Conservation (phyloP, 2,113 vertebrate species). For the Plotosus lineatus region DNA sequence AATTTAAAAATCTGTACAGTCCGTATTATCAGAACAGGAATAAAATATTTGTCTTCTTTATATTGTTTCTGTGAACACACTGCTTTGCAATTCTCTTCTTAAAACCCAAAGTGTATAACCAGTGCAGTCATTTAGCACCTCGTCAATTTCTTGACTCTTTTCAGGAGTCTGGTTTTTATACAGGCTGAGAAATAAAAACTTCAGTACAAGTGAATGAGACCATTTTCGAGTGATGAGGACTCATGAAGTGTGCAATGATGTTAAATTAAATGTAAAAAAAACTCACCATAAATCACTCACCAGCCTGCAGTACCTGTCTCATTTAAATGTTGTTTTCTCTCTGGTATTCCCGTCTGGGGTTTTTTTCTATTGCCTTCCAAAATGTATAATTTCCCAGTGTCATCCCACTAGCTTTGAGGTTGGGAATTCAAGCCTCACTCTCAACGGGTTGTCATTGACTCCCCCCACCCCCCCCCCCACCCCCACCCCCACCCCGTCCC, state of each 20-base stretch:
- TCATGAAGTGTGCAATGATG: slow-evolving; percentile 29
- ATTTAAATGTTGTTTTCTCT: background rate
- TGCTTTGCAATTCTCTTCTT: background rate
- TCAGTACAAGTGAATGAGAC: slow-evolving; percentile 8
- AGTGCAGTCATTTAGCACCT: background rate
- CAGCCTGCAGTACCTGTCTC: slow-evolving; percentile 2
- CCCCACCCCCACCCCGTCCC: too few relatives aligned
- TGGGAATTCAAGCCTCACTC: too few relatives aligned
- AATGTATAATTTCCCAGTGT: background rate
- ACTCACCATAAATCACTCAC: background rate
- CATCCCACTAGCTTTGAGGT: too few relatives aligned
- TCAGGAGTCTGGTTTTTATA: background rate
- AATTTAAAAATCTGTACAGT: too few relatives aligned
- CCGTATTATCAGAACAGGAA: background rate
- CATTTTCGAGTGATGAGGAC: background rate
- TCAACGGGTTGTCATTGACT: too few relatives aligned
- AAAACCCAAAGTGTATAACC: background rate
- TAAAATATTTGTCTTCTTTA: background rate
- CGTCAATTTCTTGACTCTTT: background rate
- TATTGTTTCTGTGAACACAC: background rate
- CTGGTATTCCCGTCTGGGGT: background rate
- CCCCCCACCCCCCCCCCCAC: too few relatives aligned
- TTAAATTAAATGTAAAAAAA: slow-evolving; percentile 8
- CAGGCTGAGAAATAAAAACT: background rate
- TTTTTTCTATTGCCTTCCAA: background rate